These are phyloP conservation scores for Halcyon smyrnensis DNA, from an alignment of 2,797 vertebrate genomes.

Conservation along the genomic window DNA sequence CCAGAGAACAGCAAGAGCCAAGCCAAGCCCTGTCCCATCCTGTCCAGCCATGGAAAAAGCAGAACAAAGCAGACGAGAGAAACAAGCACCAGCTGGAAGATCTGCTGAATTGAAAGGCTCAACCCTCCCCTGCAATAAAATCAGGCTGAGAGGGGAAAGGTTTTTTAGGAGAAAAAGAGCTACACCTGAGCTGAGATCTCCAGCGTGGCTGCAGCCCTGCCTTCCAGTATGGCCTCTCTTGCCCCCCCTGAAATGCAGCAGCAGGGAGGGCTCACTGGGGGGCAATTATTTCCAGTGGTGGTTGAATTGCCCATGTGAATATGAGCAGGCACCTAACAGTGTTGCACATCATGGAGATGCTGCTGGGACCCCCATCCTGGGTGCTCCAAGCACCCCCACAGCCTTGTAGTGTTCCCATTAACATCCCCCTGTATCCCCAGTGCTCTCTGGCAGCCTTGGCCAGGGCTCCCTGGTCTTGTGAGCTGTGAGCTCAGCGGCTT, in stretches of 20 bases:
- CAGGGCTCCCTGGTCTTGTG: background rate
- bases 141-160: background rate
- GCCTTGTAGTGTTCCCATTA: background rate
- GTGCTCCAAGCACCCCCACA: background rate
- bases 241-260: background rate
- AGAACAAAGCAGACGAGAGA: background rate
- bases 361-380: background rate
- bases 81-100: background rate
- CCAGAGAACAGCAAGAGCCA: background rate
- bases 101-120: background rate
- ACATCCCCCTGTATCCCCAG: rapidly evolving
- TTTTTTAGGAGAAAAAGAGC: background rate
- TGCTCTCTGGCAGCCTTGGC: slow-evolving; percentile 48
- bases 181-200: background rate
- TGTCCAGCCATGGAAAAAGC: background rate
- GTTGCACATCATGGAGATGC: background rate
- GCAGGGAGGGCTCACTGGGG: background rate
- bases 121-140: background rate
- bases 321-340: background rate
- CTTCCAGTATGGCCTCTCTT: rapidly evolving
- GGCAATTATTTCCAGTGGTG: background rate
- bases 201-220: background rate
- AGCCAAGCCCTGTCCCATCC: background rate
- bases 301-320: background rate
- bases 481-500: slow-evolving; percentile 30